phyloP scores from a whole-genome alignment of 2,797 vertebrate species.

The Ispidina lecontei region DNA sequence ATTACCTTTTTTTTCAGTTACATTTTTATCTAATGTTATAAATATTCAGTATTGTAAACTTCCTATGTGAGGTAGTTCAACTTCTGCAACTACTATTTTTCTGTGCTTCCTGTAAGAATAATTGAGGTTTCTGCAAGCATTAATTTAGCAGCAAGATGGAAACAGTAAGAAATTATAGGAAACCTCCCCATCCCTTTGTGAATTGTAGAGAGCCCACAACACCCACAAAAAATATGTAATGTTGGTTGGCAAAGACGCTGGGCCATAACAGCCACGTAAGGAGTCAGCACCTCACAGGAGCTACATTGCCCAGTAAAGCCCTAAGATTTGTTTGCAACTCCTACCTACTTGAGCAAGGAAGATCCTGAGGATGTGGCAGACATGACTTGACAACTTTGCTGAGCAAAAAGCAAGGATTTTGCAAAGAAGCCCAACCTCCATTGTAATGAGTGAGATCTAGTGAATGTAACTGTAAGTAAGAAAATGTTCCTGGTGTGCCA shows the following conservation, averaged over 20 bases:
- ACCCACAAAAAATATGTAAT: rapidly evolving
- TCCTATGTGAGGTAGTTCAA: background rate
- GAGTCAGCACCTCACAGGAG: background rate
- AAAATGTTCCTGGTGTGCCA: background rate
- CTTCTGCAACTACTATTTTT: background rate
- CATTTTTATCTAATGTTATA: background rate
- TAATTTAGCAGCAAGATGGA: background rate
- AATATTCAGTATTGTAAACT: background rate
- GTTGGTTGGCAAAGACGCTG: background rate
- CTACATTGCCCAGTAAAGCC: background rate
- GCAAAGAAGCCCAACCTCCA: background rate
- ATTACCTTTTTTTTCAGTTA: background rate
- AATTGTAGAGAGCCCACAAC: background rate
- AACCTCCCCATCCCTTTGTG: background rate
- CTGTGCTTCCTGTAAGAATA: background rate
- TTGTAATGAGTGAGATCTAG: background rate
- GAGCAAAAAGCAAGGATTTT: background rate
- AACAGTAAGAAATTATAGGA: background rate
- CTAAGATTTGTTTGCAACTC: background rate
- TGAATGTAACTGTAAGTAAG: background rate
- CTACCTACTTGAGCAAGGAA: background rate
- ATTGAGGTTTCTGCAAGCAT: background rate
- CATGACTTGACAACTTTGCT: background rate
- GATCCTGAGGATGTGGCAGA: background rate
- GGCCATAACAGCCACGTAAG: background rate